Evolutionary conservation across 92 coral and sea anemone species (phyloP).

Genomic region (Metridium senile): DNA sequence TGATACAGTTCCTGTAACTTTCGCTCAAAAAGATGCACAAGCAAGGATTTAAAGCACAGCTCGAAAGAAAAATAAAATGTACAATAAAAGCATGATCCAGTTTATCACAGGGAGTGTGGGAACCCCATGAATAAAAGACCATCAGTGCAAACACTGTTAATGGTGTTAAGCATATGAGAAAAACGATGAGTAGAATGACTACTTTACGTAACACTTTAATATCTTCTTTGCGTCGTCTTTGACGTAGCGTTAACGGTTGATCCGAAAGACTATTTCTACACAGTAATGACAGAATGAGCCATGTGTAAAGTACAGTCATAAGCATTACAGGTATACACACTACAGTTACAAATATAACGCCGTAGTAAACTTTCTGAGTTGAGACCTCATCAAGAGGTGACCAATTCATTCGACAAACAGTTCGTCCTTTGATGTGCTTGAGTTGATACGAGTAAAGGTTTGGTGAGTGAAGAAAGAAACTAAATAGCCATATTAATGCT

Average conservation of each 20-base stretch:
- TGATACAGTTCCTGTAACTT: slow-evolving; percentile 11
- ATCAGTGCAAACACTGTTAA: slow-evolving; percentile 18
- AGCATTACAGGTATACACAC: slow-evolving; percentile 32
- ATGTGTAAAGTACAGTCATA: slow-evolving; percentile 30
- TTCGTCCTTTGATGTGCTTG: not conserved
- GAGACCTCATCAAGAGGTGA: slow-evolving; percentile 21
- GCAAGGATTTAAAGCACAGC: slow-evolving; percentile 25
- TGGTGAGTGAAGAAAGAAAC: slow-evolving; percentile 24
- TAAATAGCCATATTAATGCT: slow-evolving; percentile 33
- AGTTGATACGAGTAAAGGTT: slow-evolving; percentile 35
- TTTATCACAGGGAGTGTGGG: not conserved
- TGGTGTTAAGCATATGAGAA: slow-evolving; percentile 42
- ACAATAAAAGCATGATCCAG: slow-evolving; percentile 7
- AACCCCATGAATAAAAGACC: slow-evolving; percentile 2
- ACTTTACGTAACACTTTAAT: slow-evolving; percentile 33
- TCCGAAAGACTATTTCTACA: not conserved
- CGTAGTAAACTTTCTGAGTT: slow-evolving; percentile 4
- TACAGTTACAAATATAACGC: slow-evolving; percentile 23
- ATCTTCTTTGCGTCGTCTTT: slow-evolving; percentile 37
- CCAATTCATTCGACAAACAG: slow-evolving; percentile 12
- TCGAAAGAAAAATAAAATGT: slow-evolving; percentile 19
- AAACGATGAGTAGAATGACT: slow-evolving; percentile 27
- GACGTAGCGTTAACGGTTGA: slow-evolving; percentile 13
- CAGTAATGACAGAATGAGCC: slow-evolving; percentile 29
- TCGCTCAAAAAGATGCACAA: slow-evolving; percentile 18